phyloP scores from a whole-genome alignment of 2,113 vertebrate species.

The Asarcornis scutulata region DNA sequence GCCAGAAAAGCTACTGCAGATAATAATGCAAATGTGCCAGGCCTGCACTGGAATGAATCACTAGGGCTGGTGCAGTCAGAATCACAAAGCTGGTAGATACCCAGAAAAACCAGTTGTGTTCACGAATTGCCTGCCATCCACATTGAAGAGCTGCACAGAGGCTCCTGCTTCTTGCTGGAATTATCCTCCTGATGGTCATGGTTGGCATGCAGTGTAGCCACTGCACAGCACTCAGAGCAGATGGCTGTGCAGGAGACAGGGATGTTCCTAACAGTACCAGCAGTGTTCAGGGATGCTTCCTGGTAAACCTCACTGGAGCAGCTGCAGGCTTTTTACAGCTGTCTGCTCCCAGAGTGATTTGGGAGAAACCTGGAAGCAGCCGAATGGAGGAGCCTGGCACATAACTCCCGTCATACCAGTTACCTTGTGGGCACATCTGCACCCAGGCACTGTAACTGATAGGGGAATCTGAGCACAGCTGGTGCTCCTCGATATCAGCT shows the following conservation, averaged over 20 bases:
- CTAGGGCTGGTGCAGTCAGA: background rate
- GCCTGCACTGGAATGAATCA: background rate
- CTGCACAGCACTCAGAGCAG: background rate
- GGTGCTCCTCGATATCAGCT: background rate
- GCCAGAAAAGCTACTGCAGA: background rate
- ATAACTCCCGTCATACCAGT: background rate
- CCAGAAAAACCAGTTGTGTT: background rate
- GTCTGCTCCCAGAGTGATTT: background rate
- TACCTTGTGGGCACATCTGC: background rate
- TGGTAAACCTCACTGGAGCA: background rate
- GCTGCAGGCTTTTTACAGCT: background rate
- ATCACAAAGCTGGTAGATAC: background rate
- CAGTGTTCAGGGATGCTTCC: background rate
- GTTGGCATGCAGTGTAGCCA: background rate
- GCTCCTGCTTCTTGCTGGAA: background rate
- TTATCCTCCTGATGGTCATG: background rate
- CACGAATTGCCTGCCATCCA: background rate
- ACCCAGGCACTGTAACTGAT: accelerated
- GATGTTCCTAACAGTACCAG: background rate
- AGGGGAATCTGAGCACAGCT: background rate
- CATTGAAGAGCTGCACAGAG: background rate
- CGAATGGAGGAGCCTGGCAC: background rate
- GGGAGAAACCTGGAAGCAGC: background rate
- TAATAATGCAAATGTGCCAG: background rate
- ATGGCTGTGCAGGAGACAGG: background rate